Conservation (phyloP, 2,113 vertebrate genomes). For the Spea bombifrons region DNA sequence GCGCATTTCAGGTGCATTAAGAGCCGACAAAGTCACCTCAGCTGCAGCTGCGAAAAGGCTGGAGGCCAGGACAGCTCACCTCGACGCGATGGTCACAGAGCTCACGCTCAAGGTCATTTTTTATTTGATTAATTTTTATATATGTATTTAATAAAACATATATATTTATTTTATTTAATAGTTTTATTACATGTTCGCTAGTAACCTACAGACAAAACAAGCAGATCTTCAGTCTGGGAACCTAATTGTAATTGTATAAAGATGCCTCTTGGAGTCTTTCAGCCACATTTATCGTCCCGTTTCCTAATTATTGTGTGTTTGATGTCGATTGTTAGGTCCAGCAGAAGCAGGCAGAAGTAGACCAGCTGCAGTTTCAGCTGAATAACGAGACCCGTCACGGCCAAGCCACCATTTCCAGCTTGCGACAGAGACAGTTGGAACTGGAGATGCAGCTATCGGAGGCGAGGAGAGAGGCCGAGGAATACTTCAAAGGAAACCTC, state of each 20-base stretch:
- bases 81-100: slow-evolving; percentile 53
- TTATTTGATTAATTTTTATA: too few species aligned
- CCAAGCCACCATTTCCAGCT: slow-evolving; percentile 54
- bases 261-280: too few species aligned
- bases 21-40: slow-evolving; percentile 45
- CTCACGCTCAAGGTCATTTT: slow-evolving; percentile 67
- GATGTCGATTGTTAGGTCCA: slow-evolving; percentile 48
- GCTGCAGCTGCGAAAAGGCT: slow-evolving; percentile 52
- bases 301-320: background rate
- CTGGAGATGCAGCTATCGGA: slow-evolving; percentile 55
- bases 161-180: too few species aligned
- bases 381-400: slow-evolving; percentile 54
- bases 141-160: too few species aligned
- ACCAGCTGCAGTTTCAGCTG: slow-evolving; percentile 49
- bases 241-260: too few species aligned
- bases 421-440: slow-evolving; percentile 56
- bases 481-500: slow-evolving; percentile 50
- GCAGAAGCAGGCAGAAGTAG: slow-evolving; percentile 53
- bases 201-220: too few species aligned
- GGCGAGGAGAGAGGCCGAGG: slow-evolving; percentile 47
- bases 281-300: background rate
- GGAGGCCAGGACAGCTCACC: slow-evolving; percentile 52
- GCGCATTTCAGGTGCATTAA: slow-evolving; percentile 55
- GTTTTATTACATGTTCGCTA: too few species aligned
- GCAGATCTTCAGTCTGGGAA: too few species aligned